Base-by-base conservation (phyloP, 2,797 vertebrate species). In the Sebastes matsubarae region DNA sequence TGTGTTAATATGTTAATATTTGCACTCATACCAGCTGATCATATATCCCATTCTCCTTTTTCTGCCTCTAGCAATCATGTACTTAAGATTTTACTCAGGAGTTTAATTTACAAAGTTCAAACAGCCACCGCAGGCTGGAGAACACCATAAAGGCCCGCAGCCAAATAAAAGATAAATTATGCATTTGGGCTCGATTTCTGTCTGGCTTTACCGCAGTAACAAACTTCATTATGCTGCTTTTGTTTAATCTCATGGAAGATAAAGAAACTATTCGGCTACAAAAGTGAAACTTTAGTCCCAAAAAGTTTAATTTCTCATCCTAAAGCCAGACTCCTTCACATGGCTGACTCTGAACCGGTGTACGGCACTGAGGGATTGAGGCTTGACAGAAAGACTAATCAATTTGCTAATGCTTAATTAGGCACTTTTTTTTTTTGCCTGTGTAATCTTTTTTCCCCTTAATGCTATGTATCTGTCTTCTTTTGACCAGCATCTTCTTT, bases 331-430 rank as follows among this genome's bases (percentile, higher is more conserved):
- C 71, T 58, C 61, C 32, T 59, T 83, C 77, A 81, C 42, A 63
- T 30, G 75, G 55, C 74, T 67, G 82, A 71, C 58, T 85, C 22
- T 75, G 66, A 78, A 75, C 65, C 30, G 55, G 71, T 77, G 68
- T 60, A 25, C 12, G 4, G 71, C 77, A 68, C 60, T n/a, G 12
- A 90, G 72, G 72, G 72, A 85, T 73, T 59, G 67, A 71, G 68
- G 46, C 79, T 68, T 50, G 81, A 80, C 80, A 88, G 82, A 88
- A 83, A 61, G 64, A 75, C 81, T 59, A 77, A 93, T 93, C 83
- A 83, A 79, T 91, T 88, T 72, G 63, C 76, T 86, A 63, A 58
- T 76, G 83, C 76, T 86, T 92, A 90, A 93, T 94, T 86, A 91
- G 88, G 30, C 84, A 60, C 50, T 86, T 90, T 86, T 90, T 36